These are phyloP conservation scores for Sinocyclocheilus anophthalmus DNA, from an alignment of 2,113 vertebrate genomes.

Conservation along the genomic window DNA sequence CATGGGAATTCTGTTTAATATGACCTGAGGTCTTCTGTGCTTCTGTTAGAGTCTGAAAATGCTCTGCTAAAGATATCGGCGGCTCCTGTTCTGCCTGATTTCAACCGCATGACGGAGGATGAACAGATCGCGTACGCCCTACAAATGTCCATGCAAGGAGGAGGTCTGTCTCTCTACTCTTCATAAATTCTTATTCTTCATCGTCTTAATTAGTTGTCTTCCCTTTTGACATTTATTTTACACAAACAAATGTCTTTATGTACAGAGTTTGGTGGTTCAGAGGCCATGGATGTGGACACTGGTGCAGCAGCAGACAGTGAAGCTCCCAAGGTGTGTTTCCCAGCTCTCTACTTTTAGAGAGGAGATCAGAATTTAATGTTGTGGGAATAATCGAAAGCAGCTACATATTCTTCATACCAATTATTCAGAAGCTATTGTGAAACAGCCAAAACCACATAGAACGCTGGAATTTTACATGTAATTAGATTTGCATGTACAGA, in stretches of 20 bases:
- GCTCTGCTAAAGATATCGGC: conserved; percentile 94
- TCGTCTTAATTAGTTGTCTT: background rate
- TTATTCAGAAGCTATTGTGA: background rate
- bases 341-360: background rate
- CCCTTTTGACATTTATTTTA: background rate
- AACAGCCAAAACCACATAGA: background rate
- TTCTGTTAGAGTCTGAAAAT: conserved; percentile 82
- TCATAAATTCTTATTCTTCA: background rate
- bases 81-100: conserved; percentile 87
- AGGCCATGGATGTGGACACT: conserved; percentile 46
- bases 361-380: background rate
- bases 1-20: background rate
- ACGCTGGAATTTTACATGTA: background rate
- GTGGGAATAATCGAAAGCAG: background rate
- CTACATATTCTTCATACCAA: background rate
- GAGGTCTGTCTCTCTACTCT: conserved; percentile 59
- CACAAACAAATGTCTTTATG: background rate
- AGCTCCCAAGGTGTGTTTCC: conserved; percentile 33
- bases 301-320: conserved; percentile 34
- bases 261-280: conserved; percentile 39
- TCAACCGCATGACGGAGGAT: conserved; percentile 97
- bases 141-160: conserved; percentile 95
- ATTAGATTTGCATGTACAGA: background rate
- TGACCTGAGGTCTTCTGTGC: background rate
- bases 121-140: conserved; percentile 98